Percentiles rank a stretch among this genome's conserved stretches.
These are phyloP conservation scores for Pomacea maculata DNA, from an alignment of 1,140 invertebrate genomes.

Conservation along the genomic window DNA sequence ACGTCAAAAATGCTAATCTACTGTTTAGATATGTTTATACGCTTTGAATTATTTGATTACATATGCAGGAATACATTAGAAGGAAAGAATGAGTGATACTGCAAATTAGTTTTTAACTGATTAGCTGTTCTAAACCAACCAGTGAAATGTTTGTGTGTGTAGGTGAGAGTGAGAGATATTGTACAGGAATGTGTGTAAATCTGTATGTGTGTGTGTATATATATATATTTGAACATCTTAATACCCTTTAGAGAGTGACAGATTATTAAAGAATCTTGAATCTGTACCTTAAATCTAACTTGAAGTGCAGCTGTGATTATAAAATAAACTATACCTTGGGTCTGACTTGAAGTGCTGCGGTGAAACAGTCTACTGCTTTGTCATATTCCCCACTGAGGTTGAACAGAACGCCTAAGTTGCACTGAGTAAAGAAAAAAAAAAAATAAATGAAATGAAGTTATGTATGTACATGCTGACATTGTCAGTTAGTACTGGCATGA, in stretches of 20 bases:
- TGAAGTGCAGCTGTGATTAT: constrained; percentile 82
- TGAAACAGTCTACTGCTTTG: constrained; percentile 96
- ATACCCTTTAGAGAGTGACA: too few species aligned
- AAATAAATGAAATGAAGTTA: not conserved
- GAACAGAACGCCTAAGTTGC: constrained; percentile 93
- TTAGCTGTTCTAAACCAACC: too few species aligned
- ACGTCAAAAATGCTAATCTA: too few species aligned
- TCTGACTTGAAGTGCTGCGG: constrained; percentile 83
- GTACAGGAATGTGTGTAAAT: too few species aligned
- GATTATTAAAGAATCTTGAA: too few species aligned
- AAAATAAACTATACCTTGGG: constrained; percentile 70
- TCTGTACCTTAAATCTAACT: constrained; percentile 75
- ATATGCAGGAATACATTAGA: not conserved
- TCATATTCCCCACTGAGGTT: constrained; percentile 94
- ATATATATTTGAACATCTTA: too few species aligned
- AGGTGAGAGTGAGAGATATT: too few species aligned
- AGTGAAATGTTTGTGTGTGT: too few species aligned
- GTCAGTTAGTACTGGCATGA: not conserved
- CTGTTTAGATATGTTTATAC: too few species aligned
- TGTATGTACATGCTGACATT: not conserved
- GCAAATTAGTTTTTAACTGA: too few species aligned
- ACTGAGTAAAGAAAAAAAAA: constrained; percentile 67
- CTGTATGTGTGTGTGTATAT: too few species aligned
- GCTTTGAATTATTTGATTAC: not conserved
- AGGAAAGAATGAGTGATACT: not conserved